Conservation (phyloP, 2,888 invertebrate genomes). For the Pandemis corylana region DNA sequence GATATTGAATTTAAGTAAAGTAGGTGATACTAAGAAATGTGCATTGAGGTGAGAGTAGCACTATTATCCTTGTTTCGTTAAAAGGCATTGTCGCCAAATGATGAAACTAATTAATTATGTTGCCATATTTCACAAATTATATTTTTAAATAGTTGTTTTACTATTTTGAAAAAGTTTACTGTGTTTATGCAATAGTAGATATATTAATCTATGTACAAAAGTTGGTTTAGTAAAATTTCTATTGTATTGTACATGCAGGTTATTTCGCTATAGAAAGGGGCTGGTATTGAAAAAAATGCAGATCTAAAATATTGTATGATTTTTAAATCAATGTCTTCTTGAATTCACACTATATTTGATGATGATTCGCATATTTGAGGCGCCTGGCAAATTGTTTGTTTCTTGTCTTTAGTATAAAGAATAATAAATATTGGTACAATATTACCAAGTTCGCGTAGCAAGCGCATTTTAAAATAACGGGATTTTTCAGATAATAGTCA, state of each 20-base stretch:
- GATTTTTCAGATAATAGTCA: too few species aligned
- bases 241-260: slow-evolving; percentile 5
- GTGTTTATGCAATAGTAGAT: slow-evolving; percentile 26
- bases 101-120: slow-evolving; percentile 7
- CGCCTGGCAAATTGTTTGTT: too few species aligned
- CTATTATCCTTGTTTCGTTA: slow-evolving; percentile 50
- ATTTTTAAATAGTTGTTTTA: slow-evolving; percentile 24
- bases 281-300: background rate
- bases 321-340: background rate
- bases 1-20: slow-evolving; percentile 58
- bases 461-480: too few species aligned
- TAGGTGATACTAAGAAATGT: slow-evolving; percentile 50
- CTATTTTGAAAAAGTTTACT: slow-evolving; percentile 33
- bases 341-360: background rate
- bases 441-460: too few species aligned
- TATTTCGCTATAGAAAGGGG: slow-evolving; percentile 7
- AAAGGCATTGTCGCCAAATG: slow-evolving; percentile 46
- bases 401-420: too few species aligned
- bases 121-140: slow-evolving; percentile 17
- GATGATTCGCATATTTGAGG: too few species aligned
- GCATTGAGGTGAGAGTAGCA: slow-evolving; percentile 67
- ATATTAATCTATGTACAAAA: slow-evolving; percentile 29
- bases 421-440: too few species aligned
- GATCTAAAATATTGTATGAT: background rate
- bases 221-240: slow-evolving; percentile 35